Conservation (phyloP, 2,797 vertebrate genomes). For the Garrulus glandarius region DNA sequence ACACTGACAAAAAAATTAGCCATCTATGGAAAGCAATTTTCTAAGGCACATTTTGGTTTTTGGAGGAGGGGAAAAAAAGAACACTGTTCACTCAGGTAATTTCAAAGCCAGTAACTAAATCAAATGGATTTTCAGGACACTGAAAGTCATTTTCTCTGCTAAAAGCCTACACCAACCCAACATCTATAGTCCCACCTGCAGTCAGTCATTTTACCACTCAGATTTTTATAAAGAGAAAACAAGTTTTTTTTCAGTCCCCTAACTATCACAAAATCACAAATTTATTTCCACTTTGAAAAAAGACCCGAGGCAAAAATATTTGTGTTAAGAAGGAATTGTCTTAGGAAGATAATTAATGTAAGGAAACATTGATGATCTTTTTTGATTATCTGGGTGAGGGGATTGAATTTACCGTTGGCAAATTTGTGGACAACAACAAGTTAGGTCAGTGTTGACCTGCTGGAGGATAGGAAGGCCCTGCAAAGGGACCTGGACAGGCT, state of each 20-base stretch:
- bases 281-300: background rate
- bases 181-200: background rate
- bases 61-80: background rate
- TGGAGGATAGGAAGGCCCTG: background rate
- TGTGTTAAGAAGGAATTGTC: background rate
- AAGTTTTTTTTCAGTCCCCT: accelerated
- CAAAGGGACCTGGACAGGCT: background rate
- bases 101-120: background rate
- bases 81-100: background rate
- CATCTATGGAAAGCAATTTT: background rate
- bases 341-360: background rate
- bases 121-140: background rate
- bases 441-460: background rate
- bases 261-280: background rate
- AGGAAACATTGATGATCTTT: background rate
- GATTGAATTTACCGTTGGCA: background rate
- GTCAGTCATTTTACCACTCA: background rate
- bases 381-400: background rate
- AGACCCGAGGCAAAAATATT: background rate
- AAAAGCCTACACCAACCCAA: background rate
- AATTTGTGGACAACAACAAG: background rate
- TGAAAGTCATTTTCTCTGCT: background rate
- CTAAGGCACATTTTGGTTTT: background rate
- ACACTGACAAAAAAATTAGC: background rate
- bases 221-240: background rate